Base-by-base conservation (phyloP, 2,797 vertebrate species). In the Gephyroberyx darwinii region DNA sequence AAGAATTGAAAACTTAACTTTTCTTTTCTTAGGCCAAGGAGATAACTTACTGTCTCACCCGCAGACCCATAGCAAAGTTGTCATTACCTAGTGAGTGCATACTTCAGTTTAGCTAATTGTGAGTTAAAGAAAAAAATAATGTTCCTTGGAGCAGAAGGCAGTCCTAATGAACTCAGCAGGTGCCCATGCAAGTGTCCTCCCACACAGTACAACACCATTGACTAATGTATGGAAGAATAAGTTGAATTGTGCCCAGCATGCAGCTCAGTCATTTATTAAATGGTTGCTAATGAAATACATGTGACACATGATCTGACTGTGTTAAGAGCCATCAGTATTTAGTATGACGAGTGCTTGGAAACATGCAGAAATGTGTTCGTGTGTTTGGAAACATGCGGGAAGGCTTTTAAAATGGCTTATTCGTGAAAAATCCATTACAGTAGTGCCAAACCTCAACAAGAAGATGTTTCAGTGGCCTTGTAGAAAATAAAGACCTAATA, bases 161-260 rank as follows among this genome's bases (percentile, higher is more conserved):
- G 67, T 77, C 80, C 58, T 90, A 89, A 91, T 91, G 88, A 91
- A 90, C 86, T 86, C 84, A 81, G 67, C 67, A 55, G 83, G 74
- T 67, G 70, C 33, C 81, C 78, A 81, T 73, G 81, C 68, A 53
- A 75, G 83, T 81, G 69, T 63, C 81, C 80, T 69, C 45, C 45
- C 69, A 19, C 71, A 51, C 65, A 33, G 74, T 67, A 77, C 77
- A 81, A 84, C 81, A 81, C 81, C 84, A 77, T 84, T 89, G 79
- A 88, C 78, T 86, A 86, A 91, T 89, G 80, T 75, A 89, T 89
- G 80, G 74, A 57, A 64, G 72, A 62, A 71, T 55, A 74, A 62
- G 74, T 59, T 78, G 57, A 87, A 64, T 65, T 66, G 65, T 55
- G 77, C 78, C 63, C 76, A 52, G 84, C 77, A 80, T 90, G 78